Evolutionary conservation across 2,888 invertebrate genomes (phyloP).

Genomic region (Chrysopilus asiliformis): DNA sequence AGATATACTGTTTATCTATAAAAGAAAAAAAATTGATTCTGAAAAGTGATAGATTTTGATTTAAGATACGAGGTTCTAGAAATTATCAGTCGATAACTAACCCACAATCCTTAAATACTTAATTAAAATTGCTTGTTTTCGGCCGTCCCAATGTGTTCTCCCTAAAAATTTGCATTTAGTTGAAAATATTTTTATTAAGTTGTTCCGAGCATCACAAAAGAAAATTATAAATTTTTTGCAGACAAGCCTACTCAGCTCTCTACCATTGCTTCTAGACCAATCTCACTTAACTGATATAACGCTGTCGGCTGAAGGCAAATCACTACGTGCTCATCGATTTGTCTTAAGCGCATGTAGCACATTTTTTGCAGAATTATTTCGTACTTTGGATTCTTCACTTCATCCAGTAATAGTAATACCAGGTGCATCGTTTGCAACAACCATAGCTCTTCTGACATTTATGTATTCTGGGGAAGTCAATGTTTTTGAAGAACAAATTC

Average conservation of each 20-base stretch:
- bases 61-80: too few relatives aligned
- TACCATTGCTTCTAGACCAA: constrained; percentile 63
- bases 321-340: constrained; percentile 72
- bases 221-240: constrained; percentile 39
- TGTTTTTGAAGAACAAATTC: constrained; percentile 64
- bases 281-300: constrained; percentile 79
- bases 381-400: constrained; percentile 31
- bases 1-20: too few relatives aligned
- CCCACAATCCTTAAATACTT: too few relatives aligned
- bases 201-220: too few relatives aligned
- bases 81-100: too few relatives aligned
- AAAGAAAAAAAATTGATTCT: too few relatives aligned
- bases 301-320: constrained; percentile 69
- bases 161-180: too few relatives aligned
- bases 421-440: constrained; percentile 33
- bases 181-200: too few relatives aligned
- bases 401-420: constrained; percentile 36
- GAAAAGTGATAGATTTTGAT: too few relatives aligned
- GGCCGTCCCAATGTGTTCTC: too few relatives aligned
- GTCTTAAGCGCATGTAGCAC: constrained; percentile 82
- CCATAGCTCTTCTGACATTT: constrained; percentile 61
- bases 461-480: constrained; percentile 84
- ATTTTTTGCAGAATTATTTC: constrained; percentile 76
- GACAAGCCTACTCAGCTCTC: constrained; percentile 61
- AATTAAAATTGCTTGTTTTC: too few relatives aligned